Evolutionary conservation across 1,140 invertebrate genomes (phyloP), one percentile per base, ranked within the genome.

Genomic region (Ditylenchus dipsaci): DNA sequence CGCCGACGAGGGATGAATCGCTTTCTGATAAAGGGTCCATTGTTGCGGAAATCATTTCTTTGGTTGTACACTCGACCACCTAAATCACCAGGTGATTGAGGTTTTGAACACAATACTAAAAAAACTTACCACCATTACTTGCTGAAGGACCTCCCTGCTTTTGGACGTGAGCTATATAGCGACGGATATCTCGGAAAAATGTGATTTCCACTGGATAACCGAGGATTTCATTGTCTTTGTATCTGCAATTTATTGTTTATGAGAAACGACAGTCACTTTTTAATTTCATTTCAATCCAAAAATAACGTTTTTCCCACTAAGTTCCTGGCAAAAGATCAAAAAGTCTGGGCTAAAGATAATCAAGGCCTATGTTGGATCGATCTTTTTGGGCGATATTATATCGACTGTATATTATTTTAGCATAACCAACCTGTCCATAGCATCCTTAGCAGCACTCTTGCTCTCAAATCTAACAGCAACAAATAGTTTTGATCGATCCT

Each of bases 161-260:
- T 23, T 47, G 43, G 26, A 53, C 67, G 49, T 71, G 69, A 23
- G 56, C 61, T 42, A 74, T 57, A 64, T 74, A 74, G 13, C 72
- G 72, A 19, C 72, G 72, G 21, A 74, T 74, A 65, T 74, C 72
- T 1, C 72, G 72, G 68, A 74, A 74, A 68, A 74, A 74, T 17
- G 58, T 72, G 23, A 74, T 5, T 45, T 74, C 73, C 19, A 74
- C 72, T 26, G 59, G 27, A 49, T 74, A 65, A 33, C 67, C 72
- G 27, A 74, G 59, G 43, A 74, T 58, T 42, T 73, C 57, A n/a
- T 67, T 66, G n/a, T 76, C 68, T 29, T 53, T 21, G 33, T 69
- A 74, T 65, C 72, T 74, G 30, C n/a, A 73, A 56, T 13, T 45
- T 23, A 21, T 38, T 59, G 57, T 38, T 45, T 45, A n/a, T n/a